Conservation (phyloP, 2,888 invertebrate species). For the Linyphia triangularis region DNA sequence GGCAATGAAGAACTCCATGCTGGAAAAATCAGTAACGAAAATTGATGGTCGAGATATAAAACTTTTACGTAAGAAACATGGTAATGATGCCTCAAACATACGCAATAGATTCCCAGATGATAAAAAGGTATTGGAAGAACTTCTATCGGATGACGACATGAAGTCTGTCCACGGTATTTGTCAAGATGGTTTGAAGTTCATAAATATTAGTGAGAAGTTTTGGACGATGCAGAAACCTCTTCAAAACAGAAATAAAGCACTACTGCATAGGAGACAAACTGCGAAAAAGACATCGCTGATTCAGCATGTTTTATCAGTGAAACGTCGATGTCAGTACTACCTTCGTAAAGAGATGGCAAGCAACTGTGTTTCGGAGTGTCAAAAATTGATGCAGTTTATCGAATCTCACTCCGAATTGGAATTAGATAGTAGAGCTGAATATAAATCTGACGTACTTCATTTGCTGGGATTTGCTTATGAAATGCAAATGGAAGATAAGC, state of each 20-base stretch:
- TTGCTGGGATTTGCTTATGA: constrained; percentile 25
- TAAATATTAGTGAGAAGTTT: not conserved
- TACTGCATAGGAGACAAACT: not conserved
- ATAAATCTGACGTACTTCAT: constrained; percentile 32
- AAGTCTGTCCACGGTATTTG: constrained; percentile 27
- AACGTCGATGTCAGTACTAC: not conserved
- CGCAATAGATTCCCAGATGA: constrained; percentile 12
- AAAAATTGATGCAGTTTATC: not conserved
- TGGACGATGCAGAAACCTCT: constrained; percentile 40
- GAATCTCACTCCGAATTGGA: not conserved
- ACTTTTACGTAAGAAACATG: not conserved
- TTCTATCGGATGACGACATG: constrained; percentile 17
- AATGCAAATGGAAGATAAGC: not conserved
- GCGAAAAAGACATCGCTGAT: not conserved
- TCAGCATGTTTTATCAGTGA: not conserved
- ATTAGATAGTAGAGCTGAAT: not conserved
- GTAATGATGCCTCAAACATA: not conserved
- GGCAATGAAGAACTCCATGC: constrained; percentile 33
- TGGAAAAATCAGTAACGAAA: not conserved
- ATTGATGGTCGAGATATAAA: not conserved
- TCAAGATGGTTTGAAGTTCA: constrained; percentile 35
- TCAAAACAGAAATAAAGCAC: not conserved
- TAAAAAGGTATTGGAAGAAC: constrained; percentile 23
- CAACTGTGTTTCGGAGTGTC: not conserved
- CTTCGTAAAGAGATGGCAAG: not conserved